Conservation (phyloP, 2,797 vertebrate genomes). For the Phataginus tetradactyla region DNA sequence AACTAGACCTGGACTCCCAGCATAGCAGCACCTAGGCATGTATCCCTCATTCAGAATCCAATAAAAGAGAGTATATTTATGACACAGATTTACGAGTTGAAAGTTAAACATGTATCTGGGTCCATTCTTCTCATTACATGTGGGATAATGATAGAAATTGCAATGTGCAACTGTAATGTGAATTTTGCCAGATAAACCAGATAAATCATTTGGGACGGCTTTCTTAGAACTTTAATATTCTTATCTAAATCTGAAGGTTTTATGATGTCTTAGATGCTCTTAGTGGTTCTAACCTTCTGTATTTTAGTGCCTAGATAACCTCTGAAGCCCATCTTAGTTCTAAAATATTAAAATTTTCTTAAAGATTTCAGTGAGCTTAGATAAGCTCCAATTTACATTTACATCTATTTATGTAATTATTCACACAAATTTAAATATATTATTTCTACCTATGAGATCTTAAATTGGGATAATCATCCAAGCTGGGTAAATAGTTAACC, state of each 20-base stretch:
- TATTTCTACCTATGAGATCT: background rate
- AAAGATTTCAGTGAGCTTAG: background rate
- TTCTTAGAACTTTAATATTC: background rate
- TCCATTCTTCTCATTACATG: background rate
- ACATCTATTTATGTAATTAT: background rate
- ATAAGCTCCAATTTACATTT: background rate
- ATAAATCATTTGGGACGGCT: background rate
- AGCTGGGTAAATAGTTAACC: background rate
- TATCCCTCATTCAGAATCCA: background rate
- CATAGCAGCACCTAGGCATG: background rate
- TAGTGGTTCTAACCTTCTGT: background rate
- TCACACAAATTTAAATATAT: background rate
- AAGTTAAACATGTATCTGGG: background rate
- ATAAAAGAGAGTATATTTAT: background rate
- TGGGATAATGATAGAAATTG: background rate
- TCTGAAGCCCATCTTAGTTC: background rate
- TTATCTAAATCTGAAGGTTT: constrained; percentile 5
- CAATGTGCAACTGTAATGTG: background rate
- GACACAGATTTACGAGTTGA: background rate
- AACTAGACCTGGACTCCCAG: background rate
- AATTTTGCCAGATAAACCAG: background rate
- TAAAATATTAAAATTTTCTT: constrained; percentile 35
- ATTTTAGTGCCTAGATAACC: background rate
- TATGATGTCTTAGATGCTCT: background rate
- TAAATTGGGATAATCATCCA: background rate